Evolutionary conservation across 2,888 invertebrate species (phyloP).

Genomic region (Belgica antarctica): DNA sequence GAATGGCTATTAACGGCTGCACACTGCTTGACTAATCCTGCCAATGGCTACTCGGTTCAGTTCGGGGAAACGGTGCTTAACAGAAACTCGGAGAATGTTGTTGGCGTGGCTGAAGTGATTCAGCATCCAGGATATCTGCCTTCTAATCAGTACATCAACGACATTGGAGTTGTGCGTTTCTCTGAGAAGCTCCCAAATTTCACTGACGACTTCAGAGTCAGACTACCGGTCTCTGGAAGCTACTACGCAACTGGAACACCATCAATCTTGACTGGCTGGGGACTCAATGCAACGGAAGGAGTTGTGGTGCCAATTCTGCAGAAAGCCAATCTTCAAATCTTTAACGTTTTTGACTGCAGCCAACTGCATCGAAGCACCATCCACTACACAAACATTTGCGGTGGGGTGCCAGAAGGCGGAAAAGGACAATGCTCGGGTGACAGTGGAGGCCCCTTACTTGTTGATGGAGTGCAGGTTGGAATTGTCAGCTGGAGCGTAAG

Average conservation of each 20-base stretch:
- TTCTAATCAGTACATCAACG: slow-evolving; percentile 50
- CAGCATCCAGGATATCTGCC: slow-evolving; percentile 51
- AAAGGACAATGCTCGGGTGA: slow-evolving; percentile 50
- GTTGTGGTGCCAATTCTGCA: slow-evolving; percentile 46
- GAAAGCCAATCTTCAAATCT: slow-evolving; percentile 47
- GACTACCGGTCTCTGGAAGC: not conserved
- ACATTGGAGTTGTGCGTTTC: slow-evolving; percentile 54
- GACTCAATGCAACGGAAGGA: slow-evolving; percentile 45
- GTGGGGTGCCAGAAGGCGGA: slow-evolving; percentile 48
- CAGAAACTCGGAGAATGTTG: slow-evolving; percentile 48
- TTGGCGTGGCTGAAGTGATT: slow-evolving; percentile 49
- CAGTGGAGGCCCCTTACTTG: slow-evolving; percentile 33
- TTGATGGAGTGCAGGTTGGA: slow-evolving; percentile 27
- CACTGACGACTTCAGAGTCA: not conserved
- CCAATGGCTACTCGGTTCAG: slow-evolving; percentile 47
- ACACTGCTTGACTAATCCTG: not conserved
- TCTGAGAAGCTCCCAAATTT: slow-evolving; percentile 46
- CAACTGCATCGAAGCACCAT: slow-evolving; percentile 45
- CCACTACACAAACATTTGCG: slow-evolving; percentile 48
- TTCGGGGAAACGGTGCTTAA: slow-evolving; percentile 46
- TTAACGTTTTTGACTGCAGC: slow-evolving; percentile 47
- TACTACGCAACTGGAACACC: slow-evolving; percentile 29
- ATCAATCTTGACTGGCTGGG: slow-evolving; percentile 27
- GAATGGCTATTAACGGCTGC: slow-evolving; percentile 31
- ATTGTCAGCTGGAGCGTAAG: slow-evolving; percentile 27